Evolutionary conservation across 2,797 vertebrate species (phyloP).

Genomic region (Cryptoprocta ferox): DNA sequence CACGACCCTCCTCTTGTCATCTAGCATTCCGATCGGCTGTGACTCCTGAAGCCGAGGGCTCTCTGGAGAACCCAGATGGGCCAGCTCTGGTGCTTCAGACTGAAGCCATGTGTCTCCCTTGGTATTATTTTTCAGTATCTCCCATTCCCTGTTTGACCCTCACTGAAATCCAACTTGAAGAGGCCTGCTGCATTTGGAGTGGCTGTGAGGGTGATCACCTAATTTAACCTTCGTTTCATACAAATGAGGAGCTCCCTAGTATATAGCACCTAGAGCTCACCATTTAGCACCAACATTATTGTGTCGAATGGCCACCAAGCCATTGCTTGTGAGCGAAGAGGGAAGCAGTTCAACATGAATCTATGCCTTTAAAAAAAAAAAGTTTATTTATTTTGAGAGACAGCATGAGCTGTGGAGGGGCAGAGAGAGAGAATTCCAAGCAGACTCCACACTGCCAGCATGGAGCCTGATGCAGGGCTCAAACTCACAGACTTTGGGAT

Average conservation of each 20-base stretch:
- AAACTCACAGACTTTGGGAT: too few relatives aligned
- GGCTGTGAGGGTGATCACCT: background rate
- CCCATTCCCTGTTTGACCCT: background rate
- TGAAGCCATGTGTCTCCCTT: background rate
- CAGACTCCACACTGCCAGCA: too few relatives aligned
- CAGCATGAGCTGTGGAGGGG: too few relatives aligned
- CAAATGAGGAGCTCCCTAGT: background rate
- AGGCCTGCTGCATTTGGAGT: background rate
- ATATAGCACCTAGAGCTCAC: background rate
- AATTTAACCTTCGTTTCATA: background rate
- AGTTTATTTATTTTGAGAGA: too few relatives aligned
- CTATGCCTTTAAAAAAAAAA: too few relatives aligned
- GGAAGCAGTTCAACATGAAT: background rate
- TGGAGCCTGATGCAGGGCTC: too few relatives aligned
- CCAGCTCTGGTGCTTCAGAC: background rate
- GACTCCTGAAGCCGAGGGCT: background rate
- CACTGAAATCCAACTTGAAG: background rate
- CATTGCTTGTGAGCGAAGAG: background rate
- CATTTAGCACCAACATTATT: background rate
- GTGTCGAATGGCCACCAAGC: background rate
- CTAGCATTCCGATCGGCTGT: background rate
- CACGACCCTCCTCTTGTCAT: background rate
- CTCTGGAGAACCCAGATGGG: background rate
- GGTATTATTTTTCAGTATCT: background rate
- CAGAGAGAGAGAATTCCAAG: too few relatives aligned